These are phyloP conservation scores for Capricornis sumatraensis DNA, from an alignment of 2,113 vertebrate genomes.

Conservation along the genomic window DNA sequence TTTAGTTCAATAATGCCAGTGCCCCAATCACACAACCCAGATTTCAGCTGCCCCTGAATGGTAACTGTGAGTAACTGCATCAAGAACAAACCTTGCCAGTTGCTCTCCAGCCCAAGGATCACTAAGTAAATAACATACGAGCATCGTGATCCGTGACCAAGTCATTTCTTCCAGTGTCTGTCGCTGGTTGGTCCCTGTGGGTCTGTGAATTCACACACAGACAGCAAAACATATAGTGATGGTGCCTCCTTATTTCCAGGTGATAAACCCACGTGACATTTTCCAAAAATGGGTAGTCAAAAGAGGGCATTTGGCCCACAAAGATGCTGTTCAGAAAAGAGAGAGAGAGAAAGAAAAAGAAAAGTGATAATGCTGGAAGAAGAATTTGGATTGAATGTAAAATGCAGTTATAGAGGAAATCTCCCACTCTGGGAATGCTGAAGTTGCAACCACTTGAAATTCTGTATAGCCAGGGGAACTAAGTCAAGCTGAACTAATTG, in stretches of 20 bases:
- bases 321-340: no score
- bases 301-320: neutral
- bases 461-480: fast-evolving
- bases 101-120: fast-evolving
- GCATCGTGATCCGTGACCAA: fast-evolving
- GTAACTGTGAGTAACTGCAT: neutral
- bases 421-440: fast-evolving
- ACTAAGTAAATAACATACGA: neutral
- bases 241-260: neutral
- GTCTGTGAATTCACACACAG: neutral
- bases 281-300: neutral
- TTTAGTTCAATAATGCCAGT: fast-evolving
- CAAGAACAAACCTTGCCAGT: fast-evolving
- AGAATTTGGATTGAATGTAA: fast-evolving
- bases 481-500: fast-evolving
- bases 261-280: fast-evolving
- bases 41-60: fast-evolving
- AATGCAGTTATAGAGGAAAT: neutral
- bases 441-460: fast-evolving
- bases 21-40: fast-evolving
- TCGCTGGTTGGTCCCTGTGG: fast-evolving
- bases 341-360: neutral
- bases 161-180: neutral
- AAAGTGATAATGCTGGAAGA: neutral
- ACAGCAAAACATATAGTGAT: fast-evolving